Evolutionary conservation across 2,113 vertebrate genomes (phyloP).

Genomic region (Scopus umbretta): DNA sequence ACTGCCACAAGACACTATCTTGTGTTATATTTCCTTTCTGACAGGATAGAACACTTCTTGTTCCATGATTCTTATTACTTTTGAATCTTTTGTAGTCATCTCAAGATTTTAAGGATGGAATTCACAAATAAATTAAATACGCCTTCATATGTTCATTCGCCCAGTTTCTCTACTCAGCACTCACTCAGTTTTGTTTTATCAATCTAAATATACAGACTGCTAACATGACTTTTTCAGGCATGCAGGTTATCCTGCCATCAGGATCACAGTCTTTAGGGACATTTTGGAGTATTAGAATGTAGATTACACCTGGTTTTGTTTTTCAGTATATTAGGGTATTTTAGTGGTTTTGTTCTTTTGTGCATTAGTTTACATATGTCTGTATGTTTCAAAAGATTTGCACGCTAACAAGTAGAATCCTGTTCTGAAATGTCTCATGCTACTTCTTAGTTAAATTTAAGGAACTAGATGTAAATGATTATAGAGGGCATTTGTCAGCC

Average conservation of each 20-base stretch:
- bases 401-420: background rate
- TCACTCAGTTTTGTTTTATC: background rate
- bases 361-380: background rate
- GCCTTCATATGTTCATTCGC: background rate
- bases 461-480: background rate
- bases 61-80: background rate
- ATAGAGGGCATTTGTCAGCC: background rate
- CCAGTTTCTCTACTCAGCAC: background rate
- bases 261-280: background rate
- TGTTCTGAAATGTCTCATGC: background rate
- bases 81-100: background rate
- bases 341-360: background rate
- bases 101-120: background rate
- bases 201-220: background rate
- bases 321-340: background rate
- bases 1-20: background rate
- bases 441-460: background rate
- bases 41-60: background rate
- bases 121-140: background rate
- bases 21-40: background rate
- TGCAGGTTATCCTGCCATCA: background rate
- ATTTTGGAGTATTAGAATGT: background rate
- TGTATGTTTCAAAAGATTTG: background rate
- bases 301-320: background rate
- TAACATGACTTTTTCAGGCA: background rate